phyloP scores from a whole-genome alignment of 2,797 vertebrate genomes.

The Sebastes steindachneri region DNA sequence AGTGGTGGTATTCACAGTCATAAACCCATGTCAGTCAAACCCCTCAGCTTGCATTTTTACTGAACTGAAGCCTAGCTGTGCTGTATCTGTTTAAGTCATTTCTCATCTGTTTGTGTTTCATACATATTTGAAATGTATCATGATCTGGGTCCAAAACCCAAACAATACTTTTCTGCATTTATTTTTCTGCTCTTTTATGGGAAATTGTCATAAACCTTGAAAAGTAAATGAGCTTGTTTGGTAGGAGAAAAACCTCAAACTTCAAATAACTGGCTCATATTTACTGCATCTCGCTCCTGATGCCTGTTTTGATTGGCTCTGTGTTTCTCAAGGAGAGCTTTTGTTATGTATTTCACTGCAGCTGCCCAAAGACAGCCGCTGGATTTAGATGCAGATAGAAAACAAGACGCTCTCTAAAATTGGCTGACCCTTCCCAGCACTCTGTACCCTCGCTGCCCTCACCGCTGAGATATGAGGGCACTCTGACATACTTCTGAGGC shows the following conservation, averaged over 20 bases:
- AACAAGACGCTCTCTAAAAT: conserved; percentile 56
- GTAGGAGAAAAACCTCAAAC: conserved; percentile 62
- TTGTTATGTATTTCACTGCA: conserved; percentile 61
- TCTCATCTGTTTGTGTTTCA: conserved; percentile 53
- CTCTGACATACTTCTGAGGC: conserved; percentile 72
- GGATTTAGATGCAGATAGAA: conserved; percentile 71
- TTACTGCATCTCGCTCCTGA: conserved; percentile 53
- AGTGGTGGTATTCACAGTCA: not conserved
- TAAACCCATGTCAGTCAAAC: conserved; percentile 1
- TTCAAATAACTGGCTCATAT: conserved; percentile 65
- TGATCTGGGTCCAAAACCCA: conserved; percentile 46
- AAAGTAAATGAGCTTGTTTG: conserved; percentile 60
- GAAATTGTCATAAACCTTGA: conserved; percentile 65
- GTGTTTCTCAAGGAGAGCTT: conserved; percentile 47
- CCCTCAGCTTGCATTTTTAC: conserved; percentile 17
- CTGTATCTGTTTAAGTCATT: conserved; percentile 29
- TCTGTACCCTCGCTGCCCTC: conserved; percentile 55
- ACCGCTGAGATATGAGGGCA: conserved; percentile 68
- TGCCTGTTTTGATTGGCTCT: conserved; percentile 61
- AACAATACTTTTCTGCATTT: conserved; percentile 40
- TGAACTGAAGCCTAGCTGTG: conserved; percentile 14
- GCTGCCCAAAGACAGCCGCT: conserved; percentile 54
- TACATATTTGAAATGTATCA: conserved; percentile 61
- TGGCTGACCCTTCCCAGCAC: conserved; percentile 65
- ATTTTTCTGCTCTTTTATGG: conserved; percentile 39